phyloP scores from a whole-genome alignment of 2,888 invertebrate species.

The Drosophila flavopinicola region DNA sequence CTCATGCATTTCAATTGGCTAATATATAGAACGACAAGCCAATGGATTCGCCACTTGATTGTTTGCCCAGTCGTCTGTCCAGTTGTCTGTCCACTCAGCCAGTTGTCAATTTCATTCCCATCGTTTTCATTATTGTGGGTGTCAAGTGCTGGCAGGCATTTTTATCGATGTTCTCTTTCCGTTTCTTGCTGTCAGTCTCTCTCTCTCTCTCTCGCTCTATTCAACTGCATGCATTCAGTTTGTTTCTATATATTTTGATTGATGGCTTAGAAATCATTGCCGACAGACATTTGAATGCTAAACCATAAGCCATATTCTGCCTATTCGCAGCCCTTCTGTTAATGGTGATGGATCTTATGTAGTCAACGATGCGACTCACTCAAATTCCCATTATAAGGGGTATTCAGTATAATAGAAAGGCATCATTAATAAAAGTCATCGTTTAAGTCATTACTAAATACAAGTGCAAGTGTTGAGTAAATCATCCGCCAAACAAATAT shows the following conservation, averaged over 20 bases:
- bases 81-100: constrained; percentile 19
- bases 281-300: constrained; percentile 37
- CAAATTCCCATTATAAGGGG: constrained; percentile 6
- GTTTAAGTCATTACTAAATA: neutral
- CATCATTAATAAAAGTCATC: neutral
- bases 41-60: constrained; percentile 43
- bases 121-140: constrained; percentile 38
- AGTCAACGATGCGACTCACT: constrained; percentile 9
- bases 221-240: constrained; percentile 19
- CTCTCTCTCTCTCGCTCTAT: neutral
- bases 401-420: too few relatives aligned
- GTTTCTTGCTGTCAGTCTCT: neutral
- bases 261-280: constrained; percentile 45
- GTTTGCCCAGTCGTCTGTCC: constrained; percentile 25
- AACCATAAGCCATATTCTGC: constrained; percentile 18
- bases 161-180: constrained; percentile 27
- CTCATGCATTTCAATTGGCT: constrained; percentile 57
- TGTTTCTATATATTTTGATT: constrained; percentile 52
- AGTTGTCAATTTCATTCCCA: constrained; percentile 35
- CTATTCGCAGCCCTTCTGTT: constrained; percentile 23
- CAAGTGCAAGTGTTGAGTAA: too few relatives aligned
- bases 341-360: constrained; percentile 8
- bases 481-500: too few relatives aligned
- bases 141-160: constrained; percentile 45
- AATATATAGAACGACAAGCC: constrained; percentile 30